Evolutionary conservation across 2,888 invertebrate genomes (phyloP).

Genomic region (Caradrina clavipalpis): DNA sequence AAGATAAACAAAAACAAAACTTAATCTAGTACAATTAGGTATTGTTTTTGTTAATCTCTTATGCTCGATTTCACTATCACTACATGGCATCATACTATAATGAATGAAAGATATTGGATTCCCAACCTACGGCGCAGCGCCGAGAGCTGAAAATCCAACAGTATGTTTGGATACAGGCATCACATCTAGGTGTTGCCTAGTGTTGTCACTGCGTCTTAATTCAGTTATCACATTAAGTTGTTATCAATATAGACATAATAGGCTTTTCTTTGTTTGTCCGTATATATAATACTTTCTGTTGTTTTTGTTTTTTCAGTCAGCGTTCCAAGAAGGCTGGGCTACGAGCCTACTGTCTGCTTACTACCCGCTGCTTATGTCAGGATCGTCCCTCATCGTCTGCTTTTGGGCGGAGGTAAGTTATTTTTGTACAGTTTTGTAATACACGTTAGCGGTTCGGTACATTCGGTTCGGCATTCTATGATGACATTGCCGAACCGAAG

Average conservation of each 20-base stretch:
- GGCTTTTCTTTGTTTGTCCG: background rate
- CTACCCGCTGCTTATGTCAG: conserved; percentile 97
- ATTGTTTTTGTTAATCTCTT: too few relatives aligned
- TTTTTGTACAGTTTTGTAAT: background rate
- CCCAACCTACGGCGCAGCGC: background rate
- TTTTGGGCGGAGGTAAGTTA: conserved; percentile 97
- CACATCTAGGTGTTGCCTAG: background rate
- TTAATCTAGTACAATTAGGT: too few relatives aligned
- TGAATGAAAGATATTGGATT: background rate
- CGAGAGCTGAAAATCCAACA: background rate
- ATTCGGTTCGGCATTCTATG: too few relatives aligned
- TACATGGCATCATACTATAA: too few relatives aligned
- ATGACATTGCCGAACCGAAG: too few relatives aligned
- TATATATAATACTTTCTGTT: background rate
- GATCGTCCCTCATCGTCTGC: conserved; percentile 97
- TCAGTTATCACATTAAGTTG: background rate
- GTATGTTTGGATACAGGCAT: background rate
- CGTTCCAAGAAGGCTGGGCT: conserved; percentile 96
- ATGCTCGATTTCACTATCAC: too few relatives aligned
- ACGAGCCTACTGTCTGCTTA: conserved; percentile 96
- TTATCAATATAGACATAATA: background rate
- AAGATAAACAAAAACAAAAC: too few relatives aligned
- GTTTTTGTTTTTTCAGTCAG: conserved; percentile 89
- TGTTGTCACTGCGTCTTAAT: background rate
- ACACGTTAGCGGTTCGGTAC: too few relatives aligned